Base-by-base conservation (phyloP, 2,113 vertebrate species). In the Psilopsiagon aymara region DNA sequence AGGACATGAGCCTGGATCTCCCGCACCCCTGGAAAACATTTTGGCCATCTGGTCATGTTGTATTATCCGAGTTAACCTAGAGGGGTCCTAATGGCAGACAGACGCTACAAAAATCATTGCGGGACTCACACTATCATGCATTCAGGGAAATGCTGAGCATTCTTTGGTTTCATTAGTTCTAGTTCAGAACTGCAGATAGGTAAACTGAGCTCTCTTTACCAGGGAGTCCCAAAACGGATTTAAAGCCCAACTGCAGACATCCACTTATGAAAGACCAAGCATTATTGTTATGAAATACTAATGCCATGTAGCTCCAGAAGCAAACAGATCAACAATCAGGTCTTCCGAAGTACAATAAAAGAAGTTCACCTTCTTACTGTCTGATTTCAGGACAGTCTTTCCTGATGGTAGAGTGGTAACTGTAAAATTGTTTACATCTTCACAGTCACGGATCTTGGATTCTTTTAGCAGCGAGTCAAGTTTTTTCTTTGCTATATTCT, bases 391-490 rank as follows among this genome's bases (percentile, higher is more conserved):
- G 3, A 91, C 60, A 14, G 83, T 82, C 77, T 98, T 99, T 53
- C 97, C 98, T 1, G 98, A 96, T 4, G 98, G 97, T 12, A 99
- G 97, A 4, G 98, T 97, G 17, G 98, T 93, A 46, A 99, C 98
- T 10, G 99, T 97, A 94, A 99, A 99, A 96, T 98, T 99, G 57
- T 98, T 98, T 1, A 99, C 98, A 89, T 99, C 99, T 91, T 99
- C 99, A 46, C 99, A 97, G 97, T 99, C 99, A 24, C 99, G 98
- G 93, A 99, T 99, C 98, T 99, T 99, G 5, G 99, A 99, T 97
- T 99, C 99, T 93, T 99, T 99, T 98, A 99, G 98, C 75, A 99
- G 97, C 13, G 98, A 99, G 94, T 99, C 99, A 64, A 99, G 97
- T 52, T 99, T 99, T 96, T 98, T 99, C 98, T 99, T 99, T 24